Evolutionary conservation across 2,113 vertebrate genomes (phyloP).

Genomic region (Antennarius striatus): DNA sequence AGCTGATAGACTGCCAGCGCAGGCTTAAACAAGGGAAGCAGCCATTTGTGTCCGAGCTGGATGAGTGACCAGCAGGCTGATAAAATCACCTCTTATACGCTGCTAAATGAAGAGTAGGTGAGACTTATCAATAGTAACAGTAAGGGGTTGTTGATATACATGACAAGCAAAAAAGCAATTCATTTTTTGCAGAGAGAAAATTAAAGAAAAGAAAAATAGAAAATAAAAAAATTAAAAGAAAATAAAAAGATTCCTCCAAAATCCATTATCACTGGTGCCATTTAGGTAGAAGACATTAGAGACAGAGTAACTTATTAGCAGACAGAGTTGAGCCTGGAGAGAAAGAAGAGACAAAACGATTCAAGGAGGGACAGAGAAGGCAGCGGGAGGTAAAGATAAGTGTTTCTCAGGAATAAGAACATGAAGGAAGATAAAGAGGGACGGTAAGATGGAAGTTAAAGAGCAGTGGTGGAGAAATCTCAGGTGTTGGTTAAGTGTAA

Average conservation of each 20-base stretch:
- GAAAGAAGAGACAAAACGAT: no score
- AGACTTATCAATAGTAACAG: conserved; percentile 1
- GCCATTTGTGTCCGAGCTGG: conserved; percentile 31
- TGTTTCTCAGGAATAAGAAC: conserved; percentile 15
- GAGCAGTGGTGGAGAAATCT: neutral
- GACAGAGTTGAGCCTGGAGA: conserved; percentile 4
- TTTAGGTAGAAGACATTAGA: conserved; percentile 3
- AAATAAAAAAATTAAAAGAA: no score
- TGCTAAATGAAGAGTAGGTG: conserved; percentile 4
- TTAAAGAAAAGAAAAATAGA: no score
- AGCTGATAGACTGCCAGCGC: conserved; percentile 34
- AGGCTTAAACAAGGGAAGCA: conserved; percentile 8
- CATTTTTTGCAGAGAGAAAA: no score
- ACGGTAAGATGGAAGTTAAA: neutral
- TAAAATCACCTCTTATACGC: conserved; percentile 22
- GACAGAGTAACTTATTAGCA: neutral
- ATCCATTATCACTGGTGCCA: no score
- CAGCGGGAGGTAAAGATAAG: conserved; percentile 4
- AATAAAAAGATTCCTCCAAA: no score
- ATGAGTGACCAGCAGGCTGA: conserved; percentile 34
- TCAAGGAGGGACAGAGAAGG: neutral
- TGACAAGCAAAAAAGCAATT: neutral
- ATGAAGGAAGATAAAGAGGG: neutral
- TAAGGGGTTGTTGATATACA: neutral
- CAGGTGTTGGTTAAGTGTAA: neutral